Evolutionary conservation across 2,113 vertebrate genomes (phyloP), one percentile per base, ranked within the genome.

Genomic region (Neolamprologus toae): DNA sequence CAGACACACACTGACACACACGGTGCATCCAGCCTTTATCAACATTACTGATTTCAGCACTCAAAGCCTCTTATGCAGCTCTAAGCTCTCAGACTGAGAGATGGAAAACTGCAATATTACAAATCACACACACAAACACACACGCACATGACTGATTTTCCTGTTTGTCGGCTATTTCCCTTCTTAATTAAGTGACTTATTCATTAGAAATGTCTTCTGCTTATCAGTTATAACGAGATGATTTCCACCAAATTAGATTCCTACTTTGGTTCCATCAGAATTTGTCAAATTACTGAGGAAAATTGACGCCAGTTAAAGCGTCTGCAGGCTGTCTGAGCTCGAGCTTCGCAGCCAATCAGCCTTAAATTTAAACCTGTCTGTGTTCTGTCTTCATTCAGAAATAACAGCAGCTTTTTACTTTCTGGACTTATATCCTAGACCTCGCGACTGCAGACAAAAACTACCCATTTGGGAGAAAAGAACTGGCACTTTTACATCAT

Each of bases 61-160:
- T 80, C 54, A 96, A 97, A 97, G 96, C 96, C 90, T 95, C 96
- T 97, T 97, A 97, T 9, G 78, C 63, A 51, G 84, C 85, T 89
- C 84, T 94, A 95, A 97, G 96, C 95, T 95, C 93, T 95, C 88
- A 49, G 91, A 91, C 84, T 83, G 85, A 91, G 89, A 92, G 92
- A 96, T 95, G 90, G 94, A 94, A 96, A 95, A 91, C 90, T 86
- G 80, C 83, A 90, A 89, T 91, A 93, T 95, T 94, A 90, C 91
- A 93, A 81, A 86, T 95, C 90, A 37, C 80, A 23, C 80, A 76
- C 49, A 83, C 59, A 66, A 71, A 54, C 66, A 35, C 54, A 61
- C 61, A 76, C 81, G 49, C 40, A n/a, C 61, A 42, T 6, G 26
- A 92, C 93, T 88, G 45, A 88, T 83, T 93, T 92, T 89, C 66